Conservation (phyloP, 1,140 invertebrate genomes). For the Lamellibrachia luymesi region DNA sequence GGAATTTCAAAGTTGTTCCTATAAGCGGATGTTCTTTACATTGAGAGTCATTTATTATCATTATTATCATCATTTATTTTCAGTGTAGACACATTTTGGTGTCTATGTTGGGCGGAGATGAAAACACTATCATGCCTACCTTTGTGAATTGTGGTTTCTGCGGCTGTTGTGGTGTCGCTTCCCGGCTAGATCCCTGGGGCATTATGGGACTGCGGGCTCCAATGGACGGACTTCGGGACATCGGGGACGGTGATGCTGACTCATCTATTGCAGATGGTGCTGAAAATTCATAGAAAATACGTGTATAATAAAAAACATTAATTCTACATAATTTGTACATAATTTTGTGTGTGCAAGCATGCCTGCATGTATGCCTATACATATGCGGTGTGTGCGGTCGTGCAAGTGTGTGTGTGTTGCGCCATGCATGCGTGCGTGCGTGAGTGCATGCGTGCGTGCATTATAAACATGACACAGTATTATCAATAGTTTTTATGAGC, state of each 20-base stretch:
- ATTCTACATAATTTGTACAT: background rate
- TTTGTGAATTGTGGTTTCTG: conserved; percentile 24
- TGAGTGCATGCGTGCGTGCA: background rate
- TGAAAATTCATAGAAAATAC: background rate
- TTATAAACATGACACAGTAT: too few species aligned
- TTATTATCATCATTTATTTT: too few species aligned
- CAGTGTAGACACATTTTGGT: too few species aligned
- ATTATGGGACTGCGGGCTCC: conserved; percentile 13
- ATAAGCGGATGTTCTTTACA: too few species aligned
- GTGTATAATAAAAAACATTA: background rate
- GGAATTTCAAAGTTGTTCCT: too few species aligned
- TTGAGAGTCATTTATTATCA: too few species aligned
- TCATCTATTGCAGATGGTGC: conserved; percentile 26
- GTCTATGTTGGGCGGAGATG: too few species aligned
- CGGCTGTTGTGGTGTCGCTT: conserved; percentile 19
- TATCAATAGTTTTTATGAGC: too few species aligned
- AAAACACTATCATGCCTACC: background rate
- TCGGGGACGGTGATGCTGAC: conserved; percentile 24
- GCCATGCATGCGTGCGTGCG: background rate
- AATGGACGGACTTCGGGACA: conserved; percentile 17
- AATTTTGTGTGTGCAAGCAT: background rate
- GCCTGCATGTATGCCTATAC: background rate
- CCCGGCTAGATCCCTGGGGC: conserved; percentile 7
- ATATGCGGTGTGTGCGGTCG: background rate
- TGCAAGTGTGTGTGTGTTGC: background rate